Percentiles rank a stretch among this genome's conserved stretches.
Conservation (phyloP, 2,888 invertebrate genomes). For the Sphecodes monilicornis region DNA sequence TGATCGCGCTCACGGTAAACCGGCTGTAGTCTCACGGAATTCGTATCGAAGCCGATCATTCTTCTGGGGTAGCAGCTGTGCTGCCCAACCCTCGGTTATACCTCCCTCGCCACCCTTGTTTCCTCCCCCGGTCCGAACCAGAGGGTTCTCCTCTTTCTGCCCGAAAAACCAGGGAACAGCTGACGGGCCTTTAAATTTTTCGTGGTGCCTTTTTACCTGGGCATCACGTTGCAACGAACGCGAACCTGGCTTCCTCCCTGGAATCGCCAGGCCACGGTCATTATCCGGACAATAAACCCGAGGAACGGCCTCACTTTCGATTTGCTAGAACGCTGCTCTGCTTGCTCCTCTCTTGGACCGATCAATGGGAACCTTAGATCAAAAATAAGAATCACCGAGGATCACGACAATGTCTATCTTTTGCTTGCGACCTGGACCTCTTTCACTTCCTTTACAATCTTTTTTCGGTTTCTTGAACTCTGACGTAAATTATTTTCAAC, state of each 20-base stretch:
- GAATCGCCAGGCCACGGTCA: slow-evolving; percentile 47
- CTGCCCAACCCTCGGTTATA: slow-evolving; percentile 50
- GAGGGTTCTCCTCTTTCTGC: slow-evolving; percentile 33
- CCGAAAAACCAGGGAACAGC: slow-evolving; percentile 58
- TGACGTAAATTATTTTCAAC: neutral
- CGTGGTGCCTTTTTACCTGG: slow-evolving; percentile 60
- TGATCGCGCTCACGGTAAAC: slow-evolving; percentile 6
- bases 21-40: slow-evolving; percentile 48
- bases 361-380: slow-evolving; percentile 14
- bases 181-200: slow-evolving; percentile 65
- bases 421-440: neutral
- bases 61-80: slow-evolving; percentile 64
- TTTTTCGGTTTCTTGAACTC: neutral
- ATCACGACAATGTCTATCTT: neutral
- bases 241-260: slow-evolving; percentile 24
- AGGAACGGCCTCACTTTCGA: slow-evolving; percentile 42
- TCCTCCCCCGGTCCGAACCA: slow-evolving; percentile 16
- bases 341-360: neutral
- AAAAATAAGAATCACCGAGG: neutral
- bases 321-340: slow-evolving; percentile 2
- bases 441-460: neutral
- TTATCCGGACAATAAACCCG: slow-evolving; percentile 57
- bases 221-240: slow-evolving; percentile 52
- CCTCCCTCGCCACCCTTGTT: slow-evolving; percentile 41
- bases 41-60: slow-evolving; percentile 56